These are phyloP conservation scores for Leptopterna dolabrata DNA, from an alignment of 2,888 invertebrate species.

Conservation along the genomic window DNA sequence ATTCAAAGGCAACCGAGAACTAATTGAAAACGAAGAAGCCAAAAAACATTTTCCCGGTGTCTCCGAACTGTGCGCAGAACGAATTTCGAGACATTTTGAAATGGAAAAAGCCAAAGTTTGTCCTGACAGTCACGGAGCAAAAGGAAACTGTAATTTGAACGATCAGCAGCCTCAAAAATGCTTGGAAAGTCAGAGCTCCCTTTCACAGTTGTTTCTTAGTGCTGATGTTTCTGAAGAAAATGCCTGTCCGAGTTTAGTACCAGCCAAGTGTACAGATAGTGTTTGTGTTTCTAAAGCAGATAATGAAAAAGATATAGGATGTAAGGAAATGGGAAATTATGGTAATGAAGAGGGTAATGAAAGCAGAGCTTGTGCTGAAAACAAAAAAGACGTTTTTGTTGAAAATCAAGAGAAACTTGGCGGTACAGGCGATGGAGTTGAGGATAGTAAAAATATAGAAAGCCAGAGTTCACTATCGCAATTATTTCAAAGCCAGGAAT, in stretches of 20 bases:
- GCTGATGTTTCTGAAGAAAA: neutral
- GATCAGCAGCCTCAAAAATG: too few relatives aligned
- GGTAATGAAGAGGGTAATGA: neutral
- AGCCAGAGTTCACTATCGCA: slow-evolving; percentile 12
- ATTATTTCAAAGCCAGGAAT: slow-evolving; percentile 9
- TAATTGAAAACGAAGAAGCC: too few relatives aligned
- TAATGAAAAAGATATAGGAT: too few relatives aligned
- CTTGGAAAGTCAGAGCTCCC: neutral
- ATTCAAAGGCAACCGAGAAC: neutral
- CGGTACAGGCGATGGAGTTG: neutral
- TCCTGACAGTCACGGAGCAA: too few relatives aligned
- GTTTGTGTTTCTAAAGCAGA: too few relatives aligned
- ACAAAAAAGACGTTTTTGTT: neutral
- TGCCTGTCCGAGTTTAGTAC: neutral
- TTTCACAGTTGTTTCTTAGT: slow-evolving; percentile 4
- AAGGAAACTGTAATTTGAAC: too few relatives aligned
- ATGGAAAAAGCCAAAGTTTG: too few relatives aligned
- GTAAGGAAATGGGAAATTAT: neutral
- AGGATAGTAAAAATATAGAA: neutral
- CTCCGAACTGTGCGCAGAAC: too few relatives aligned
- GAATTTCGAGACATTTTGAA: too few relatives aligned
- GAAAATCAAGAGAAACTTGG: neutral
- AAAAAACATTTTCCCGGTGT: too few relatives aligned
- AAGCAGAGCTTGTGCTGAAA: neutral
- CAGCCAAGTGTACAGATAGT: neutral